phyloP scores from a whole-genome alignment of 2,888 invertebrate genomes.

The Leptinotarsa rubiginosa region DNA sequence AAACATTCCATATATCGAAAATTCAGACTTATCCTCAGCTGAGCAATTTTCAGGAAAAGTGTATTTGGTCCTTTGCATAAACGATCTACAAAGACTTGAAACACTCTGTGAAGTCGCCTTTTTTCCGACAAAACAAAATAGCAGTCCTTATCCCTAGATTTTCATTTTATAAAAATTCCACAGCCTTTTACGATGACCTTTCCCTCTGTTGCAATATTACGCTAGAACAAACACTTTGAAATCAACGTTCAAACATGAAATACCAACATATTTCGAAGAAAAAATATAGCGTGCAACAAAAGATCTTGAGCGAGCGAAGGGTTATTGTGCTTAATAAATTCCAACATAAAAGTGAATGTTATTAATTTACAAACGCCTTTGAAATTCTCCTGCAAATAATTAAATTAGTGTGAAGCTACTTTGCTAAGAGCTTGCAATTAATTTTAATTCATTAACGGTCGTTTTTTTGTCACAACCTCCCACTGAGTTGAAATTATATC shows the following conservation, averaged over 20 bases:
- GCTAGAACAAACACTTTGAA: slow-evolving; percentile 45
- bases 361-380: slow-evolving; percentile 49
- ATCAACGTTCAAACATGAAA: slow-evolving; percentile 38
- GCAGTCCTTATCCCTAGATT: not conserved
- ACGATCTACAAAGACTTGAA: not conserved
- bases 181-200: slow-evolving; percentile 25
- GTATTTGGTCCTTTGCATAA: too few relatives aligned
- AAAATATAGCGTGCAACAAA: slow-evolving; percentile 36
- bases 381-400: slow-evolving; percentile 47
- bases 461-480: slow-evolving; percentile 18
- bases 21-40: too few relatives aligned
- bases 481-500: not conserved
- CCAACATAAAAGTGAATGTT: slow-evolving; percentile 45
- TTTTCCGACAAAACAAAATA: not conserved
- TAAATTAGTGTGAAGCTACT: slow-evolving; percentile 46
- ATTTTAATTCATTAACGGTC: slow-evolving; percentile 44
- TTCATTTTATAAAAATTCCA: slow-evolving; percentile 29
- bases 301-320: slow-evolving; percentile 35
- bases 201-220: slow-evolving; percentile 36
- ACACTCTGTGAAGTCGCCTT: not conserved
- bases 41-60: too few relatives aligned
- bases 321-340: slow-evolving; percentile 42
- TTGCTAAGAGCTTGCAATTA: slow-evolving; percentile 43
- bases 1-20: too few relatives aligned
- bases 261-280: slow-evolving; percentile 35